Percentiles rank a stretch among this genome's conserved stretches.
phyloP scores from a whole-genome alignment of 2,113 vertebrate genomes.

The Elephantulus edwardii region DNA sequence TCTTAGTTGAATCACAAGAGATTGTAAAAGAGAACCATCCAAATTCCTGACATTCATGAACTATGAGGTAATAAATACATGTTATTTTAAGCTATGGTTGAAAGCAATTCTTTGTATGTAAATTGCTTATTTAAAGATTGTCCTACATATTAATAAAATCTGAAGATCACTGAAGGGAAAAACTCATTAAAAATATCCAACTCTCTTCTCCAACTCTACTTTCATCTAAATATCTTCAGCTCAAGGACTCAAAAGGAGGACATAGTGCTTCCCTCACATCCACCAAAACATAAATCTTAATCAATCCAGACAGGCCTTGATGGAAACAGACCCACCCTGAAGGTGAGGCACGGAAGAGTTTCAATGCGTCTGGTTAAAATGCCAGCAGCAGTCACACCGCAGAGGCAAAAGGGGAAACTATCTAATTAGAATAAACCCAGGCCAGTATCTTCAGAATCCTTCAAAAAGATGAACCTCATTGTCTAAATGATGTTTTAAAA shows the following conservation, averaged over 20 bases:
- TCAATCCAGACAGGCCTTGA: background rate
- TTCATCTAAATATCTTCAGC: background rate
- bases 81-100: background rate
- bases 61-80: background rate
- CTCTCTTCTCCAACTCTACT: background rate
- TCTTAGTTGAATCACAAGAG: background rate
- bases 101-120: background rate
- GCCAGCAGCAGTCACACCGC: background rate
- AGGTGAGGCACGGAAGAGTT: background rate
- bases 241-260: background rate
- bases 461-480: background rate
- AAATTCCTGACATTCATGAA: background rate
- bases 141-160: background rate
- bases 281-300: background rate
- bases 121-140: constrained; percentile 26
- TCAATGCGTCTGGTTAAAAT: background rate
- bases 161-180: constrained; percentile 25
- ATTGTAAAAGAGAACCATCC: background rate
- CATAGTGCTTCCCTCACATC: background rate
- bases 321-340: background rate
- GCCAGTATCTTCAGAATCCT: background rate
- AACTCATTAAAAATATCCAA: background rate
- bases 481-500: background rate
- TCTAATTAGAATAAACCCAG: background rate
- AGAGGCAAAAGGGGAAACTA: background rate